Conservation (phyloP, 2,888 invertebrate species). For the Lasioglossum figueresi region DNA sequence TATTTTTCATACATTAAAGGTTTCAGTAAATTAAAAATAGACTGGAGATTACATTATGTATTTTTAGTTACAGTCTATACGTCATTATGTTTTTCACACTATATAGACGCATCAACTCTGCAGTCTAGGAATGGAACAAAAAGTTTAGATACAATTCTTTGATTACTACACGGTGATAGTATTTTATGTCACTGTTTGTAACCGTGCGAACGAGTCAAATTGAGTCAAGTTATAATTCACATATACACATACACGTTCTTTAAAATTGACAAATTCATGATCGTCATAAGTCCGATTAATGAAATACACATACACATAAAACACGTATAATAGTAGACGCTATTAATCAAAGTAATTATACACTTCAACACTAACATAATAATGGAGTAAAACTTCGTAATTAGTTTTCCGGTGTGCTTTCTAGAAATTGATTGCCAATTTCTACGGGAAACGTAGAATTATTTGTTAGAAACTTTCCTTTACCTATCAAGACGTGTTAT, state of each 20-base stretch:
- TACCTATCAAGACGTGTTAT: not conserved
- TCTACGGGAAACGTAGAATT: too few species aligned
- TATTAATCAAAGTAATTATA: not conserved
- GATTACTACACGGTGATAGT: too few species aligned
- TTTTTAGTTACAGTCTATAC: not conserved
- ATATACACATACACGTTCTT: too few species aligned
- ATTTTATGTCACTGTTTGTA: too few species aligned
- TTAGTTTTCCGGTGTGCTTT: not conserved
- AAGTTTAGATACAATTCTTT: too few species aligned
- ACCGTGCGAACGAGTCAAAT: too few species aligned
- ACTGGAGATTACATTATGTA: not conserved
- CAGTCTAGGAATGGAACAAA: not conserved
- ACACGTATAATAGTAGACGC: too few species aligned
- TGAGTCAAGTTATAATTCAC: too few species aligned
- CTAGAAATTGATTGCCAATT: not conserved
- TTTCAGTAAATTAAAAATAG: conserved; percentile 3
- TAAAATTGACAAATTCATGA: too few species aligned
- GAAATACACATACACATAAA: too few species aligned
- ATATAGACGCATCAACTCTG: not conserved
- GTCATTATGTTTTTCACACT: not conserved
- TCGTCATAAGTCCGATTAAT: too few species aligned
- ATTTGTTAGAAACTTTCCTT: not conserved
- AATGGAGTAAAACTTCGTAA: not conserved
- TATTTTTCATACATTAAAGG: not conserved
- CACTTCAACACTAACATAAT: not conserved